These are phyloP conservation scores for Scaptomyza flava DNA, from an alignment of 2,888 invertebrate genomes.

Conservation along the genomic window DNA sequence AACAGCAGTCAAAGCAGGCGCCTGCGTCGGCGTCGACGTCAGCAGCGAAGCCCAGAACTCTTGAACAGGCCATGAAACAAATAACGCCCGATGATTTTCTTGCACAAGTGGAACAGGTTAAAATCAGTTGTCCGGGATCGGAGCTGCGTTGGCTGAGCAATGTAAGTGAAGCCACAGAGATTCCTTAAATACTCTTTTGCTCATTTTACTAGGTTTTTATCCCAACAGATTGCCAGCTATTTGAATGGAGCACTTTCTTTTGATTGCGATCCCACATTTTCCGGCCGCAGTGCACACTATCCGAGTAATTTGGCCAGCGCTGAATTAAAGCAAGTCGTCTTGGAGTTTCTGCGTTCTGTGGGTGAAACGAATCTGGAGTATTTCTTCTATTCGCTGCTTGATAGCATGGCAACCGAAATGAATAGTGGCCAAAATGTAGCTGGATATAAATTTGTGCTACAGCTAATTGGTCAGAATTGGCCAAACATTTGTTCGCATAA, in stretches of 20 bases:
- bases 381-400: conserved; percentile 90
- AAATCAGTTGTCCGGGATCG: conserved; percentile 88
- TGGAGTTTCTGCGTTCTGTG: conserved; percentile 85
- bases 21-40: conserved; percentile 23
- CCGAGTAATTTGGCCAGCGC: conserved; percentile 78
- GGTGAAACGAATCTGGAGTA: conserved; percentile 88
- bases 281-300: conserved; percentile 79
- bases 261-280: conserved; percentile 80
- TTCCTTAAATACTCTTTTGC: neutral
- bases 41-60: conserved; percentile 72
- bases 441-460: conserved; percentile 90
- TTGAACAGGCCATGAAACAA: conserved; percentile 78
- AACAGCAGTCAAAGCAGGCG: conserved; percentile 24
- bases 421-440: conserved; percentile 86
- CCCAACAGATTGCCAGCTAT: conserved; percentile 68
- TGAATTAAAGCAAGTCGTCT: conserved; percentile 63
- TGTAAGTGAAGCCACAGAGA: conserved; percentile 83
- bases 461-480: conserved; percentile 88
- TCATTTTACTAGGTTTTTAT: neutral
- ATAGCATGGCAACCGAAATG: conserved; percentile 90
- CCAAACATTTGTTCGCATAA: conserved; percentile 88
- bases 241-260: conserved; percentile 76
- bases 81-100: conserved; percentile 87
- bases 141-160: conserved; percentile 90
- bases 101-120: conserved; percentile 86